phyloP scores from a whole-genome alignment of 2,113 vertebrate species.

The Micronisus gabar region DNA sequence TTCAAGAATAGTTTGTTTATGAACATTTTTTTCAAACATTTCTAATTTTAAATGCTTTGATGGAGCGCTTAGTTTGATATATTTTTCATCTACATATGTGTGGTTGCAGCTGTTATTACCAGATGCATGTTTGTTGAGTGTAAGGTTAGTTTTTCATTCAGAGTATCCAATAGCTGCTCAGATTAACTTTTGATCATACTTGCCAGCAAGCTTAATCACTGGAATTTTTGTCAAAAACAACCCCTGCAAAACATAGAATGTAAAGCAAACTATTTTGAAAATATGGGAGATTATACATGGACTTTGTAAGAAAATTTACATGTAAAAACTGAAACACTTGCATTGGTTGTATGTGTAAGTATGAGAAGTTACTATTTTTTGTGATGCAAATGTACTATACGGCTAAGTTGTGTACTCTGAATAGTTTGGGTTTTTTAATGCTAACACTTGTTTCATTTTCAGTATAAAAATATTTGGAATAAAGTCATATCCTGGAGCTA shows the following conservation, averaged over 20 bases:
- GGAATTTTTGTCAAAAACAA: neutral
- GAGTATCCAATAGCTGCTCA: neutral
- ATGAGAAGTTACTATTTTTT: neutral
- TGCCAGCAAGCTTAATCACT: neutral
- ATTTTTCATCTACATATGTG: neutral
- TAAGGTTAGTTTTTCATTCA: neutral
- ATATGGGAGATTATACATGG: neutral
- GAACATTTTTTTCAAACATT: neutral
- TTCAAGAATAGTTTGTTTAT: neutral
- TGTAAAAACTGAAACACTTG: neutral
- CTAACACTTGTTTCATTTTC: neutral
- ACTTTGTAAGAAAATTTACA: neutral
- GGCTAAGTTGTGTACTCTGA: neutral
- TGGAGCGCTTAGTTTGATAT: neutral
- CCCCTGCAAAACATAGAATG: neutral
- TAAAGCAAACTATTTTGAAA: neutral
- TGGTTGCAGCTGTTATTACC: slow-evolving; percentile 37
- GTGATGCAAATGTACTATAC: neutral
- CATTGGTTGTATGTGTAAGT: neutral
- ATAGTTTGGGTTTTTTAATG: neutral
- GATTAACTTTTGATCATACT: neutral
- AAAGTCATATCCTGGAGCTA: neutral
- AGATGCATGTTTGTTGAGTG: neutral
- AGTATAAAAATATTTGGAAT: neutral
- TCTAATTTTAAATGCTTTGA: slow-evolving; percentile 14